Percentiles rank a stretch among this genome's conserved stretches.
Conservation (phyloP, 2,113 vertebrate species). For the Lepus timidus region DNA sequence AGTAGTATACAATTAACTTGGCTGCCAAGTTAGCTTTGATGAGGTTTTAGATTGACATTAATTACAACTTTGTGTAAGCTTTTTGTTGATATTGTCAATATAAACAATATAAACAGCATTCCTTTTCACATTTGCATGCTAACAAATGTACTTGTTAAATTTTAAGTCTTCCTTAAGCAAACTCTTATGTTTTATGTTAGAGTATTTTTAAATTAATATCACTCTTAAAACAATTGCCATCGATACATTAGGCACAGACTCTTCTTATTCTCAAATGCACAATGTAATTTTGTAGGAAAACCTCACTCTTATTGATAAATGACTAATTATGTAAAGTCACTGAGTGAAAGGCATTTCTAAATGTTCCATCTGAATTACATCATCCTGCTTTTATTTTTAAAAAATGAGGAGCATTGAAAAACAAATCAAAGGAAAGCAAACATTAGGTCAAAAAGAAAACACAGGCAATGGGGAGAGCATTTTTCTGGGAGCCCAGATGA, state of each 20-base stretch:
- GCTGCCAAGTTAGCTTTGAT: neutral
- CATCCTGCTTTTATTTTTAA: slow-evolving; percentile 29
- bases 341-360: neutral
- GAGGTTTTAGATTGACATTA: slow-evolving; percentile 8
- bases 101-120: neutral
- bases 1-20: neutral
- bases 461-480: neutral
- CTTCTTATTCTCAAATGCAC: neutral
- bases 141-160: neutral
- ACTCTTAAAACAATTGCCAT: neutral
- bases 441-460: neutral
- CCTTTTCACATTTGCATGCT: neutral
- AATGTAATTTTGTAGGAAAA: slow-evolving; percentile 8
- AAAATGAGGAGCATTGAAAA: slow-evolving; percentile 11
- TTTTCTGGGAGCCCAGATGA: neutral
- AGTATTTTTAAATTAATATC: neutral
- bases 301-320: neutral
- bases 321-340: neutral
- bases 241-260: neutral
- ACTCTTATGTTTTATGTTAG: neutral
- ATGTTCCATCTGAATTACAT: neutral
- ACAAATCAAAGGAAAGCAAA: neutral
- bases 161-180: neutral
- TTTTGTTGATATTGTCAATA: neutral
- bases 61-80: neutral